phyloP scores from a whole-genome alignment of 2,888 invertebrate genomes.

The Dolichomitus sp. region DNA sequence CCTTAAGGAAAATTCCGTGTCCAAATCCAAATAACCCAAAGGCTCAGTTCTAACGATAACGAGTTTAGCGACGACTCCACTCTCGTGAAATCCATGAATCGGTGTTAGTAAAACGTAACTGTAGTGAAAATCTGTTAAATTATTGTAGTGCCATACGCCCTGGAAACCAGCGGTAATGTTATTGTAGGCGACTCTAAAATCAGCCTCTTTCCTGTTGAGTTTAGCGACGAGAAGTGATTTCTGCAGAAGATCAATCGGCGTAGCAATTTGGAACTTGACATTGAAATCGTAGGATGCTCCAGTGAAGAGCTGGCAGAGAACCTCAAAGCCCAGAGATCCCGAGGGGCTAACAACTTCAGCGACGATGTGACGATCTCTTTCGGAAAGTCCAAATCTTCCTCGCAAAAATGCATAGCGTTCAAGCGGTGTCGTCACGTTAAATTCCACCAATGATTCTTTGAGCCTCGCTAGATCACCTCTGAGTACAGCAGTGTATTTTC shows the following conservation, averaged over 20 bases:
- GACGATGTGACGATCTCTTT: constrained; percentile 90
- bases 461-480: constrained; percentile 90
- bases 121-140: constrained; percentile 92
- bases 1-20: constrained; percentile 91
- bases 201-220: constrained; percentile 90
- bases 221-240: constrained; percentile 90
- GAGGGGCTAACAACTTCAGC: constrained; percentile 91
- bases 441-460: constrained; percentile 90
- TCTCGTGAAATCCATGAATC: constrained; percentile 92
- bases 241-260: constrained; percentile 91
- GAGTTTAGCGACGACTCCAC: constrained; percentile 91
- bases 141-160: constrained; percentile 92
- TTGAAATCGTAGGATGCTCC: constrained; percentile 89
- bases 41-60: constrained; percentile 88
- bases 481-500: constrained; percentile 89
- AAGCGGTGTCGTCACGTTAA: constrained; percentile 92
- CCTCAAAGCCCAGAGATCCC: constrained; percentile 91
- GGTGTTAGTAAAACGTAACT: constrained; percentile 93
- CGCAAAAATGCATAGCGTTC: constrained; percentile 90
- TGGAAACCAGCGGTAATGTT: constrained; percentile 92
- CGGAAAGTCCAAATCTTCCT: constrained; percentile 91
- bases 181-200: constrained; percentile 93
- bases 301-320: constrained; percentile 89
- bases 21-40: constrained; percentile 84
- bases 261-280: constrained; percentile 91